Conservation (phyloP, 30 jellyfish, hydroid and myxozoan genomes). For the Morbakka virulenta region DNA sequence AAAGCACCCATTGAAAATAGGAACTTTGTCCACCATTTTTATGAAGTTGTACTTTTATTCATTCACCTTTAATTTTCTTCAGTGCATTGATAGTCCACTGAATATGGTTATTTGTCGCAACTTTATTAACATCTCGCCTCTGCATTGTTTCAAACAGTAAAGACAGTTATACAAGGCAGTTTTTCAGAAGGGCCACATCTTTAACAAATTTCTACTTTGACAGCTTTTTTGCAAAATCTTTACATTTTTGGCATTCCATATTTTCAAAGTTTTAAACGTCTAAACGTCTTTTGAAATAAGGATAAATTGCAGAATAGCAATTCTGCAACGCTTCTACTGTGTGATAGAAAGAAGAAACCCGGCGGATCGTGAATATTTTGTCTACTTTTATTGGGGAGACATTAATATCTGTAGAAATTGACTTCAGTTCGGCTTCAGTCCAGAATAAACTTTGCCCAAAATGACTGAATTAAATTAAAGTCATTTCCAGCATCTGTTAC, state of each 20-base stretch:
- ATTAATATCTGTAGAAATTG: conserved; percentile 3
- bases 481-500: conserved; percentile 6
- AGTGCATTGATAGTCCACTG: conserved; percentile 24
- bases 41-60: too few species aligned
- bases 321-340: conserved; percentile 3
- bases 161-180: conserved; percentile 22
- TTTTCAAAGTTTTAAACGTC: neutral
- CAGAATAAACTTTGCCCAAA: neutral
- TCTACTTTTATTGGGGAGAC: conserved; percentile 3
- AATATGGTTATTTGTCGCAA: neutral
- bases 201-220: conserved; percentile 9
- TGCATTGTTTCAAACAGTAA: conserved; percentile 28
- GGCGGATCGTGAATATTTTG: conserved; percentile 12
- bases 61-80: conserved; percentile 13
- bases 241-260: neutral
- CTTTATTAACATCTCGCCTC: neutral
- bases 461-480: conserved; percentile 1
- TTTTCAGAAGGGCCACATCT: conserved; percentile 21
- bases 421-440: conserved; percentile 4
- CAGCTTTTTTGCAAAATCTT: too few species aligned
- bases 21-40: too few species aligned
- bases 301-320: conserved; percentile 1
- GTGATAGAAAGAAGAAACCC: conserved; percentile 24
- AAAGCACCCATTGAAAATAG: too few species aligned
- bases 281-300: conserved; percentile 1